Conservation (phyloP, 1,140 invertebrate genomes). For the Geopemphigus sp. region DNA sequence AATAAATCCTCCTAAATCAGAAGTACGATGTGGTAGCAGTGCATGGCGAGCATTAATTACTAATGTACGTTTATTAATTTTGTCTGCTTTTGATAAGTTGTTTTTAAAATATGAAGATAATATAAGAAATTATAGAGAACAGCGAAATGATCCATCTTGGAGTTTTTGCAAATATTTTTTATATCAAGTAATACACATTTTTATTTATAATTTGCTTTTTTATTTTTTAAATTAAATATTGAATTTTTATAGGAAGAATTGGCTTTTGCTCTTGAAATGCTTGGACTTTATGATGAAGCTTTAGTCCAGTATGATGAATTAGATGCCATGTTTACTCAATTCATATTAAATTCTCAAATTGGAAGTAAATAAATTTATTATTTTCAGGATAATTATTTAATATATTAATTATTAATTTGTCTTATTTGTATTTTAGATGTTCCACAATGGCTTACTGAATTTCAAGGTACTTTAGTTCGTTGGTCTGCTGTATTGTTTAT, state of each 20-base stretch:
- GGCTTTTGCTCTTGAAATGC: conserved; percentile 90
- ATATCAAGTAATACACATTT: conserved; percentile 66
- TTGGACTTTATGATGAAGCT: conserved; percentile 90
- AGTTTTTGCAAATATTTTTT: conserved; percentile 93
- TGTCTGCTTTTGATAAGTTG: conserved; percentile 83
- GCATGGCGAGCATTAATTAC: conserved; percentile 78
- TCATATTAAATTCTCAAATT: conserved; percentile 86
- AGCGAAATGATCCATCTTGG: conserved; percentile 86
- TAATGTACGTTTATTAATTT: conserved; percentile 77
- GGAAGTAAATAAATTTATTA: conserved; percentile 61
- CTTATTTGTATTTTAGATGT: conserved; percentile 60
- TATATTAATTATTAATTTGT: not conserved
- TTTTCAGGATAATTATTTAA: conserved; percentile 9
- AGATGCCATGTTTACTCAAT: conserved; percentile 95
- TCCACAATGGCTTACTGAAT: conserved; percentile 76
- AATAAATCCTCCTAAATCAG: conserved; percentile 84
- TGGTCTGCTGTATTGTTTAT: conserved; percentile 81
- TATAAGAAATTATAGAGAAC: conserved; percentile 85
- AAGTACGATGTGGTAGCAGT: conserved; percentile 83
- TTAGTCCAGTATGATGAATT: conserved; percentile 96
- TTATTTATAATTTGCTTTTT: not conserved
- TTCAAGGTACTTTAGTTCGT: conserved; percentile 71
- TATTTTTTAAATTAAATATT: conserved; percentile 53
- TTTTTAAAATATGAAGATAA: conserved; percentile 85
- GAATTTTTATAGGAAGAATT: conserved; percentile 79